Base-by-base conservation (phyloP, 2,797 vertebrate species). In the Leptodactylus fallax region DNA sequence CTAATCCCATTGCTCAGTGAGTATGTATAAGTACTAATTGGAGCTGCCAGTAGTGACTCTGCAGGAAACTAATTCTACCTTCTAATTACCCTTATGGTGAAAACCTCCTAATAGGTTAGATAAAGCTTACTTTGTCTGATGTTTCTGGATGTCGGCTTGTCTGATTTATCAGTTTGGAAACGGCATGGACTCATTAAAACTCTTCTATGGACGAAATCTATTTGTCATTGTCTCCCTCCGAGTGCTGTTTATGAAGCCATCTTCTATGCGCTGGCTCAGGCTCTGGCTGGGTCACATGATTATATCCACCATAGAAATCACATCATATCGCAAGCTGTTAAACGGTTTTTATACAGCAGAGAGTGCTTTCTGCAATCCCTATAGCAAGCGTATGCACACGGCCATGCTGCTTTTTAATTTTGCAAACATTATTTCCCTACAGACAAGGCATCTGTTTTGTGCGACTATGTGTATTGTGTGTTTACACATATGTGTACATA, bases 41-140 rank as follows among this genome's bases (percentile, higher is more conserved):
- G 85, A 86, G 80, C 88, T 89, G 85, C 84, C 85, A 86, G 88
- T 78, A 89, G 79, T 71, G 84, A 79, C 88, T 86, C 87, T 60
- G 88, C 88, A 86, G 88, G 88, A 86, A 89, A 79, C 88, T 89
- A 86, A 89, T 89, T 89, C 88, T 83, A 89, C 79, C 84, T 89
- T 86, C 84, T 89, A 89, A 89, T 89, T 89, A 85, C 88, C 88
- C 88, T 86, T 89, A 86, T 89, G 88, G 79, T 51, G 63, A 83
- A 83, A 65, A 86, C 83, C 72, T 77, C 72, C 79, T 89, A 86
- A 89, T 89, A 86, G 88, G 88, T 86, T 89, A 89, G 71, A 86
- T 89, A 89, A 89, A 89, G 84, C 88, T 89, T 60, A 89, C 84
- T 89, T 89, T 89, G 84, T 83, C 71, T 86, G 81, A 89, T 89